Conservation (phyloP, 2,113 vertebrate species). For the Coregonus clupeaformis region DNA sequence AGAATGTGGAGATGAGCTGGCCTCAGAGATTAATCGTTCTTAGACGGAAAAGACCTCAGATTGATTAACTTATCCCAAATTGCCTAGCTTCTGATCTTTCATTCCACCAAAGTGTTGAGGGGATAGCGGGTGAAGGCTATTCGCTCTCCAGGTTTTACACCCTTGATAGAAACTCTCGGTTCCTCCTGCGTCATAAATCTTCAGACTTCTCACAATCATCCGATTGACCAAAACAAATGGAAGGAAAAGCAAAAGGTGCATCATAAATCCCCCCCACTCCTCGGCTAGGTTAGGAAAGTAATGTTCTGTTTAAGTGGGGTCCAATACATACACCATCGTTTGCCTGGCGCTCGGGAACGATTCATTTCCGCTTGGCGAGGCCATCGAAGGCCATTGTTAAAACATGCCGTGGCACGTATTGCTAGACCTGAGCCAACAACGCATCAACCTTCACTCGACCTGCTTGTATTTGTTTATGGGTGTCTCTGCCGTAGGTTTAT, state of each 20-base stretch:
- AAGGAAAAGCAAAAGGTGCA: no score
- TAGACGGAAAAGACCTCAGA: neutral
- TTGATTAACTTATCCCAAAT: neutral
- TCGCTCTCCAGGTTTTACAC: no score
- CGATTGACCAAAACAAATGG: no score
- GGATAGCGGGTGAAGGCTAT: no score
- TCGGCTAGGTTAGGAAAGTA: no score
- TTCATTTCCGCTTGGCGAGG: constrained; percentile 12
- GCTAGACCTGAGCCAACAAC: constrained; percentile 19
- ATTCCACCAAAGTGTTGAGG: neutral
- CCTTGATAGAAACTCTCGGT: no score
- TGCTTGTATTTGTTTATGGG: constrained; percentile 24
- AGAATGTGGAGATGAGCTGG: neutral
- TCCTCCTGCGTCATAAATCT: no score
- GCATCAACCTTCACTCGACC: constrained; percentile 2
- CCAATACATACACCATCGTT: constrained; percentile 9
- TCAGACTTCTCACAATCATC: no score
- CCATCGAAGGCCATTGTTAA: constrained; percentile 24
- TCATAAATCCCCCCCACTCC: no score
- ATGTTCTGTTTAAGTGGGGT: constrained; percentile 8
- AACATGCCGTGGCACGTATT: neutral
- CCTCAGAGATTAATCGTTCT: neutral
- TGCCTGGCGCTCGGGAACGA: neutral
- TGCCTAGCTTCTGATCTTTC: neutral
- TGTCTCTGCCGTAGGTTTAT: constrained; percentile 23